Evolutionary conservation across 2,113 vertebrate species (phyloP).

Genomic region (Mesembrinibis cayennensis): DNA sequence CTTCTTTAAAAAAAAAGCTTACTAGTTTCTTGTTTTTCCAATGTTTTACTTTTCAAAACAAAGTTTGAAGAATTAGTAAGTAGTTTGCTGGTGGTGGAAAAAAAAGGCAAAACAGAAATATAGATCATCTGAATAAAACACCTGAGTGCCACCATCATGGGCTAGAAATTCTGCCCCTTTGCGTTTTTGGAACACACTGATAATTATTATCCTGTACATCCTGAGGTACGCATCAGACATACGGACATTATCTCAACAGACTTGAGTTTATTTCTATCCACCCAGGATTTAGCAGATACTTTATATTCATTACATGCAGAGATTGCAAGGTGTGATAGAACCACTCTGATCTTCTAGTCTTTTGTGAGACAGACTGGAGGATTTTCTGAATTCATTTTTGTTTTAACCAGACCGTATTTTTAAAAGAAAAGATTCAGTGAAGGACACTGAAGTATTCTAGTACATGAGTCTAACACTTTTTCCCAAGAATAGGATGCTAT

Average conservation of each 20-base stretch:
- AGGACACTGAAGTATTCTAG: background rate
- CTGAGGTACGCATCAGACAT: background rate
- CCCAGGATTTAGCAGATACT: background rate
- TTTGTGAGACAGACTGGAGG: background rate
- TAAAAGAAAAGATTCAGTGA: background rate
- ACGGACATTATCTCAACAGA: background rate
- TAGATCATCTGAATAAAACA: background rate
- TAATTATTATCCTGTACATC: background rate
- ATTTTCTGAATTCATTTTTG: background rate
- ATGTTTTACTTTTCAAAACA: background rate
- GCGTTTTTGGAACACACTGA: background rate
- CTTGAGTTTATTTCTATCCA: background rate
- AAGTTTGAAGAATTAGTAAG: background rate
- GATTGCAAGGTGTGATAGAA: background rate
- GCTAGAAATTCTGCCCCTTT: background rate
- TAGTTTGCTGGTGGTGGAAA: background rate
- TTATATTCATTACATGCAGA: background rate
- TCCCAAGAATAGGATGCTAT: background rate
- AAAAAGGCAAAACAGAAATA: background rate
- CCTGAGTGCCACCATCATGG: background rate
- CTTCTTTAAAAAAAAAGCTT: background rate
- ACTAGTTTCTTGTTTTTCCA: background rate
- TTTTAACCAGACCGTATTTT: background rate
- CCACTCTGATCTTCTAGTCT: background rate
- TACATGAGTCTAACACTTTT: background rate